Evolutionary conservation across 2,797 vertebrate species (phyloP).

Genomic region (Cetoscarus ocellatus): DNA sequence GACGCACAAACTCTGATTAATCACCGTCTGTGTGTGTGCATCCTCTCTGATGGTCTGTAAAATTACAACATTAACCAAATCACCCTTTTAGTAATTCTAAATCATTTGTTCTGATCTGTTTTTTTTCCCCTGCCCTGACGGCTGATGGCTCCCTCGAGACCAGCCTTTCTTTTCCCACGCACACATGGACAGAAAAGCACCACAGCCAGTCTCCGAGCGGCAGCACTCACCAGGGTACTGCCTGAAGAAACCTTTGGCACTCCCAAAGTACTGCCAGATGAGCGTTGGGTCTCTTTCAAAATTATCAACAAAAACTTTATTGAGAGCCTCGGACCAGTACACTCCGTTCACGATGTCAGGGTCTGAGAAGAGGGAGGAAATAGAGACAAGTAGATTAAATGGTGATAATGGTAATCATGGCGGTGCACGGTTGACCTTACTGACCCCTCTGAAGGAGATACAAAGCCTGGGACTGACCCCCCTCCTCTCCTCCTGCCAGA

Average conservation of each 20-base stretch:
- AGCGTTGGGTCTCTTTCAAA: conserved; percentile 96
- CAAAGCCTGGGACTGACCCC: conserved; percentile 69
- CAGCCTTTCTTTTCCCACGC: conserved; percentile 25
- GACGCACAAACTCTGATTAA: conserved; percentile 80
- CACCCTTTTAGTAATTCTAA: conserved; percentile 80
- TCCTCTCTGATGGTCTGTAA: conserved; percentile 86
- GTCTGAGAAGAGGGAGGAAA: conserved; percentile 78
- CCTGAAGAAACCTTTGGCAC: conserved; percentile 97
- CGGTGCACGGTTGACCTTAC: conserved; percentile 68
- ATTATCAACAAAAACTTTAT: conserved; percentile 98
- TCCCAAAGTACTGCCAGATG: conserved; percentile 98
- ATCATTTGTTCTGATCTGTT: conserved; percentile 75
- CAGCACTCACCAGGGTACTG: conserved; percentile 92
- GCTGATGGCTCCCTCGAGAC: conserved; percentile 69
- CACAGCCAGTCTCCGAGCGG: conserved; percentile 1
- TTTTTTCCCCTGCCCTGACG: conserved; percentile 37
- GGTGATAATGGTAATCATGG: conserved; percentile 57
- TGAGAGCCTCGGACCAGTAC: conserved; percentile 97
- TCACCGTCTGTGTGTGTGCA: conserved; percentile 73
- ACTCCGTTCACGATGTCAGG: conserved; percentile 97
- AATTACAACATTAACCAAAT: conserved; percentile 86
- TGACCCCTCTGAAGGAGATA: conserved; percentile 64
- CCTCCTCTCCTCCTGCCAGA: conserved; percentile 56
- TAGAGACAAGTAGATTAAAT: conserved; percentile 65
- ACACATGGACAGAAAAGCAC: not conserved